Percentiles rank a stretch among this genome's conserved stretches.
Evolutionary conservation across 2,113 vertebrate species (phyloP).

Genomic region (Rhodinocichla rosea): DNA sequence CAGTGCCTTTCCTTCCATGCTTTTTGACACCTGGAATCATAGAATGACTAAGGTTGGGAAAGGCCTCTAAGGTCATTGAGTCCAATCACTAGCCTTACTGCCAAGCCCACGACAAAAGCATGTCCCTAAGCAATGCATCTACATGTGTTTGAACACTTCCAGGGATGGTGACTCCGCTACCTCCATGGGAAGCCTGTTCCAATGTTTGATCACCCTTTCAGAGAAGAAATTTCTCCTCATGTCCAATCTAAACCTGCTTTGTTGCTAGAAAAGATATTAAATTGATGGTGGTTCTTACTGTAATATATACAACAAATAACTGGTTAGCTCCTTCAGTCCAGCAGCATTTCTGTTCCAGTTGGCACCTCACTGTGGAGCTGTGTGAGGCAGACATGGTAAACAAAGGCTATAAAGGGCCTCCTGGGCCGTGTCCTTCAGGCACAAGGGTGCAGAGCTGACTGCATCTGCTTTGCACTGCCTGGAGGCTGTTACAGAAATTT

Average conservation of each 20-base stretch:
- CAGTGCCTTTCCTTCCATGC: background rate
- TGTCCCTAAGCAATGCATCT: background rate
- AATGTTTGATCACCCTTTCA: background rate
- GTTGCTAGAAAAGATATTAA: background rate
- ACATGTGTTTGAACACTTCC: background rate
- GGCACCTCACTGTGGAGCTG: background rate
- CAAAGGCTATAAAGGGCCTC: background rate
- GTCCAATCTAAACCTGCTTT: background rate
- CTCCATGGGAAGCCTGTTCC: background rate
- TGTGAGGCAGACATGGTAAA: background rate
- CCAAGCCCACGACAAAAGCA: background rate
- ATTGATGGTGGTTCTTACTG: background rate
- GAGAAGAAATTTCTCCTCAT: background rate
- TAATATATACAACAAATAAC: background rate
- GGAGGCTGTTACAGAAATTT: background rate
- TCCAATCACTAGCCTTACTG: background rate
- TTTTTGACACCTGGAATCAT: background rate
- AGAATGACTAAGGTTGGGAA: background rate
- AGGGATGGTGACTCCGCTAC: background rate
- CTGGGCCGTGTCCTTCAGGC: background rate
- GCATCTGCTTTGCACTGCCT: background rate
- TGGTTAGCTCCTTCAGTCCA: background rate
- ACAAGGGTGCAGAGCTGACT: background rate
- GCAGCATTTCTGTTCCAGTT: background rate
- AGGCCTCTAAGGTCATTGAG: background rate